A percentile compares a stretch with the other conserved stretches of the same genome.
Evolutionary conservation across 2,797 vertebrate species (phyloP).

Genomic region (Epinephelus coioides): DNA sequence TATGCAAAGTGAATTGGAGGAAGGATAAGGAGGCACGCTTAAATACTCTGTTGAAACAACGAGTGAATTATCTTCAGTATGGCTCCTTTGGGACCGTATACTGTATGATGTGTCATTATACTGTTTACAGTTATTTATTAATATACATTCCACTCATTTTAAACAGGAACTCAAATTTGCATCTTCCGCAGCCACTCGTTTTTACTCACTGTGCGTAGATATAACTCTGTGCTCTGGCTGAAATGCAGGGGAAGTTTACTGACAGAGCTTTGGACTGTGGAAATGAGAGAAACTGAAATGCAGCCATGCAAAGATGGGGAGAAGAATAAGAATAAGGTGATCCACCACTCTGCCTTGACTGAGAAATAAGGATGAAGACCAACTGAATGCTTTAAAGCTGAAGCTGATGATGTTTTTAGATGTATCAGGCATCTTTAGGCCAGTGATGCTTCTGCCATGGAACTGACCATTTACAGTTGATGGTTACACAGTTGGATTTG

Average conservation of each 20-base stretch:
- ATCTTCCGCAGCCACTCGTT: background rate
- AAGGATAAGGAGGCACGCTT: constrained; percentile 1
- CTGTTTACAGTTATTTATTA: constrained; percentile 8
- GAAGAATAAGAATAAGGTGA: background rate
- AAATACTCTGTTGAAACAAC: constrained; percentile 22
- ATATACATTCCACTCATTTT: background rate
- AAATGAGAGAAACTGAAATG: background rate
- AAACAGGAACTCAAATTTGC: background rate
- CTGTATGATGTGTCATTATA: constrained; percentile 2
- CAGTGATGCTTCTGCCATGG: too few species aligned
- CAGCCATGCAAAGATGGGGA: background rate
- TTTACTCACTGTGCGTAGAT: background rate
- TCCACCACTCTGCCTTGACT: background rate
- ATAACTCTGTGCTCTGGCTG: background rate
- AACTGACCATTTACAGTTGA: too few species aligned
- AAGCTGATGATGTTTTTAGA: background rate
- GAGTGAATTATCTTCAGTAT: constrained; percentile 4
- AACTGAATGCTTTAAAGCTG: background rate
- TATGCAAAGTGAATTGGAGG: constrained; percentile 21
- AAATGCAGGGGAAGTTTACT: background rate
- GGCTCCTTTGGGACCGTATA: constrained; percentile 9
- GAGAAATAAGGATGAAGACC: background rate
- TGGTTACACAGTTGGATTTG: background rate
- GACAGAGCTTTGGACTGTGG: background rate
- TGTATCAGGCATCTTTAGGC: background rate